These are phyloP conservation scores for Picathartes gymnocephalus DNA, from an alignment of 2,113 vertebrate genomes.

Conservation along the genomic window DNA sequence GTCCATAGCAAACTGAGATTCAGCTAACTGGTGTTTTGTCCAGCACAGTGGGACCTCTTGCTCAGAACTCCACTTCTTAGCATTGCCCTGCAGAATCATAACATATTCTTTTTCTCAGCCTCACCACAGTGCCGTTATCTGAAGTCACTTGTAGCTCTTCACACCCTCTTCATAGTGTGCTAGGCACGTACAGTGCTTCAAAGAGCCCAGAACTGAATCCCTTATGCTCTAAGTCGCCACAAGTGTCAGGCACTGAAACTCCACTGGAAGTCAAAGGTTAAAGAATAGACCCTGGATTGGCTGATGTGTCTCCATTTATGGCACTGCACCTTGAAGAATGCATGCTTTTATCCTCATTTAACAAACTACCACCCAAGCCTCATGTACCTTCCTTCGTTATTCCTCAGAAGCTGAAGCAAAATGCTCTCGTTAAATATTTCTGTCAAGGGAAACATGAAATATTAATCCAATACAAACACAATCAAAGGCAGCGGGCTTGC, in stretches of 20 bases:
- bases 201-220: background rate
- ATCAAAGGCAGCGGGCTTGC: background rate
- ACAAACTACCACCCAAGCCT: background rate
- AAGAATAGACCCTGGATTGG: background rate
- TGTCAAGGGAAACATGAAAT: background rate
- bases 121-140: background rate
- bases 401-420: background rate
- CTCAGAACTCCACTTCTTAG: background rate
- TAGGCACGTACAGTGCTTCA: background rate
- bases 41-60: background rate
- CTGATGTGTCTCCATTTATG: background rate
- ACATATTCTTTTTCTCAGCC: background rate
- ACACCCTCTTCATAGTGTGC: background rate
- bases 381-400: background rate
- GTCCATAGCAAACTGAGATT: background rate
- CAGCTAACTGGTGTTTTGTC: background rate
- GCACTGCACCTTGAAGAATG: background rate
- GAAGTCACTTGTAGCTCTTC: background rate
- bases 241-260: background rate
- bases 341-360: background rate
- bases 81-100: background rate
- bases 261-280: background rate
- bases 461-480: background rate
- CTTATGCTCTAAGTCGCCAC: background rate
- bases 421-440: background rate